Conservation (phyloP, 2,797 vertebrate species). For the Sebastes miniatus region DNA sequence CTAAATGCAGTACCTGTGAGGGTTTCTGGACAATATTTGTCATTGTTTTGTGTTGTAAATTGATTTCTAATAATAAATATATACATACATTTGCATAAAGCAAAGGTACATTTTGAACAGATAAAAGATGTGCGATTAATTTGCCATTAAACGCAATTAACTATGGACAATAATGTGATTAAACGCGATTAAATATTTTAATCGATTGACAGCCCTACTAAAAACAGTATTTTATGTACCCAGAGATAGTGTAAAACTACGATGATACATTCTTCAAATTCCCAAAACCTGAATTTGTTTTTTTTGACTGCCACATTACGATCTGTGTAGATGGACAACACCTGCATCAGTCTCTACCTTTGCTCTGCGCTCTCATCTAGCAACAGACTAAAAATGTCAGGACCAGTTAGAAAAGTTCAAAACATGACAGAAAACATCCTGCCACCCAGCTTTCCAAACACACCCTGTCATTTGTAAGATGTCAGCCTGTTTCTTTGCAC, state of each 20-base stretch:
- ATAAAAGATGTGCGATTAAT: no score
- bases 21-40: no score
- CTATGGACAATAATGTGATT: no score
- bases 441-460: slow-evolving; percentile 62
- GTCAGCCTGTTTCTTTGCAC: slow-evolving; percentile 45
- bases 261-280: background rate
- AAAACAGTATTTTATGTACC: background rate
- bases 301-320: background rate
- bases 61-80: no score
- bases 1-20: no score
- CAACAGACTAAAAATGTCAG: slow-evolving; percentile 50
- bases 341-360: background rate
- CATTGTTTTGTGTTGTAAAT: no score
- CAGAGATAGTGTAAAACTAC: background rate
- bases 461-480: slow-evolving; percentile 59
- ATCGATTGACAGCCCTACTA: background rate
- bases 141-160: no score
- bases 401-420: slow-evolving; percentile 54
- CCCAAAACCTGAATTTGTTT: background rate
- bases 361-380: slow-evolving; percentile 13
- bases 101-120: no score
- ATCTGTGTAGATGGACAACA: background rate
- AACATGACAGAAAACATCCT: slow-evolving; percentile 53
- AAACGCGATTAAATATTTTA: no score
- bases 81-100: no score